Base-by-base conservation (phyloP, 2,113 vertebrate genomes). In the Taxidea taxus region DNA sequence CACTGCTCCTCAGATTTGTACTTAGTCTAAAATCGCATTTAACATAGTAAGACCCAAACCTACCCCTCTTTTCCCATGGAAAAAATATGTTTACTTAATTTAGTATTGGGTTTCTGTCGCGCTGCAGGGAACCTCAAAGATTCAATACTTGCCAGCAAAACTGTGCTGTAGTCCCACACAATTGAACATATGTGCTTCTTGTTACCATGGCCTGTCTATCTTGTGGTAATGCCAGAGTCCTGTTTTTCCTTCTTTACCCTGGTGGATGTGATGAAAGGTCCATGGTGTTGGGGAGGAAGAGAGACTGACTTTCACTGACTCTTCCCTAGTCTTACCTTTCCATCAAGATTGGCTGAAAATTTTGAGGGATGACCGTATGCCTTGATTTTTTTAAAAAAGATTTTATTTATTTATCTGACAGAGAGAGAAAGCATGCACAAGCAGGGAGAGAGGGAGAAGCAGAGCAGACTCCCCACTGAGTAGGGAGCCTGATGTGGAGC, bases 71-170 rank as follows among this genome's bases (percentile, higher is more conserved):
- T 96, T 74, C 21, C 56, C n/a, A 27, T 64, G 54, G 42, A 70
- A 87, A 94, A 91, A 87, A 85, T 83, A 75, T 68, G 56, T 91
- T 91, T 96, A 37, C 18, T 68, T 94, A 91, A 95, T 91, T 94
- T 98, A 56, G 44, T 72, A 83, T 91, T 74, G 85, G 72, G 31
- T 39, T 86, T 92, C 86, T 37, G 6, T 62, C 34, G 93, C 56
- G 23, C 42, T 97, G 95, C 29, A 74, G 75, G 88, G 86, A 77
- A 77, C 44, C 58, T 90, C 60, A 85, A 37, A 74, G 78, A 58
- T 95, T 92, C 51, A 93, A 27, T 72, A 51, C 16, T 95, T 91
- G 56, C 49, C 3, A 87, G 70, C 64, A 93, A 78, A 92, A 47
- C 64, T 88, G 51, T 86, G 42, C 78, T n/a, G 12, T 54, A 85